A percentile compares a stretch with the other conserved stretches of the same genome.
Conservation (phyloP, 2,888 invertebrate species). For the Aleiodes alternator region DNA sequence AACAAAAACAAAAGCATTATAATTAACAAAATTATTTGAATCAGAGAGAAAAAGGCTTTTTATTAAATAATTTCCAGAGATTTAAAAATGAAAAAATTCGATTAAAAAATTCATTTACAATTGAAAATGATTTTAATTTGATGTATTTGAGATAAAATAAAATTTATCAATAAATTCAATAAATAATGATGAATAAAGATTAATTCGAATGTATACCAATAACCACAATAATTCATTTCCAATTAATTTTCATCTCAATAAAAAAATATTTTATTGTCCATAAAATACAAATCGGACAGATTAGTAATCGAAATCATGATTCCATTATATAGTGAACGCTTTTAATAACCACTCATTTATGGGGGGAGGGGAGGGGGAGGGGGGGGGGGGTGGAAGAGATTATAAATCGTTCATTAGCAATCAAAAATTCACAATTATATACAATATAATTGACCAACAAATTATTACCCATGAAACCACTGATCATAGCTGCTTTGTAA, state of each 20-base stretch:
- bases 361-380: no score
- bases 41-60: no score
- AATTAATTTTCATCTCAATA: conserved; percentile 15
- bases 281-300: background rate
- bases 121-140: no score
- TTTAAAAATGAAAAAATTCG: no score
- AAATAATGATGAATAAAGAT: no score
- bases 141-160: no score
- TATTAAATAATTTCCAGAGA: no score
- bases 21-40: no score
- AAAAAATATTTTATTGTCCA: background rate
- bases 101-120: no score
- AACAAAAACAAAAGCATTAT: background rate
- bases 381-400: no score
- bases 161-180: no score
- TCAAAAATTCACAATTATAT: conserved; percentile 20
- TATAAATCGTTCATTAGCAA: conserved; percentile 42
- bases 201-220: no score
- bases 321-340: background rate
- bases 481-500: conserved; percentile 14
- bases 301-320: background rate
- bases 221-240: background rate
- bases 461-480: background rate
- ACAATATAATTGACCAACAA: conserved; percentile 43
- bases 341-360: conserved; percentile 11